These are phyloP conservation scores for Nibea coibor DNA, from an alignment of 2,113 vertebrate genomes.

Conservation along the genomic window DNA sequence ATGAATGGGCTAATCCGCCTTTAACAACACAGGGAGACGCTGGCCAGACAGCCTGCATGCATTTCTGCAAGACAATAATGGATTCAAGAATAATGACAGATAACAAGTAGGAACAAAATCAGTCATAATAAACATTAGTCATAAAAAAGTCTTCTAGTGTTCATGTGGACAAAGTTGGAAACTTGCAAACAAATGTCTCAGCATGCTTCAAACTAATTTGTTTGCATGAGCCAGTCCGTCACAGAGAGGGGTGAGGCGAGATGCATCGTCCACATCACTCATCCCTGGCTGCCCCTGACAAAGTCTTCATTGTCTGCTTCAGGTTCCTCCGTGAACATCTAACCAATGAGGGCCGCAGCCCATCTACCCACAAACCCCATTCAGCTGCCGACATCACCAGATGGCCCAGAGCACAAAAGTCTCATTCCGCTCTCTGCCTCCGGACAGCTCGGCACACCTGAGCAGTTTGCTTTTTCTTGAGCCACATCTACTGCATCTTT, in stretches of 20 bases:
- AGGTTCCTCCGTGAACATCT: neutral
- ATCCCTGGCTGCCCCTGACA: neutral
- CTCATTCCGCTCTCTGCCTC: neutral
- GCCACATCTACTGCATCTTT: neutral
- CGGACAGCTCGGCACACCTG: neutral
- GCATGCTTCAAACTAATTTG: neutral
- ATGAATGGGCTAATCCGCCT: slow-evolving; percentile 38
- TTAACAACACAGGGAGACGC: slow-evolving; percentile 17
- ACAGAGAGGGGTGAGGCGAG: neutral
- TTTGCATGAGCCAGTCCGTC: neutral
- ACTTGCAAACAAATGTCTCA: neutral
- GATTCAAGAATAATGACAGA: neutral
- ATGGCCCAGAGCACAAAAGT: neutral
- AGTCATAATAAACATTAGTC: neutral
- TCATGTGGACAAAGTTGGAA: neutral
- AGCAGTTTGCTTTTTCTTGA: neutral
- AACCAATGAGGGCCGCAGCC: neutral
- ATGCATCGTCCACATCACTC: neutral
- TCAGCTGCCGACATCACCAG: neutral
- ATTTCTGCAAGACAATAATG: slow-evolving; percentile 9
- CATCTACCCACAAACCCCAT: neutral
- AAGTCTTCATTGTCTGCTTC: neutral
- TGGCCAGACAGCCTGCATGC: neutral
- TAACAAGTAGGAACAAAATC: neutral
- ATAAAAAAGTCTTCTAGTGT: neutral